phyloP scores from a whole-genome alignment of 2,888 invertebrate genomes.

The Ypsolopha sequella region DNA sequence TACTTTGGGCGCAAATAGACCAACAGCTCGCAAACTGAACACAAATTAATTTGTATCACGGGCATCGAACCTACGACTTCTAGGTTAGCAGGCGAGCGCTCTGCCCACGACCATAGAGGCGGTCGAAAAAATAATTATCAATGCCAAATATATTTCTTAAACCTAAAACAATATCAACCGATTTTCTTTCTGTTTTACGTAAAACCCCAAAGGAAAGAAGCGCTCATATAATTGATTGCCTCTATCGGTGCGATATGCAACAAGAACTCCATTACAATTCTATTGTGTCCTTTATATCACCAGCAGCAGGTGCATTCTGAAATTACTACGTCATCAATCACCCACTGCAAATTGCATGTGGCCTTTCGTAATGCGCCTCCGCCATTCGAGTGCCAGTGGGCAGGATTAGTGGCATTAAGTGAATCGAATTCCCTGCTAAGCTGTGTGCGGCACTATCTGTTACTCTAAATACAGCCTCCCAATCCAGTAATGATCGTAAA shows the following conservation, averaged over 20 bases:
- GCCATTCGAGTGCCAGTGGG: slow-evolving; percentile 46
- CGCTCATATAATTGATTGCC: too few species aligned
- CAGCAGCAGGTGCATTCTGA: slow-evolving; percentile 36
- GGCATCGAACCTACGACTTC: too few species aligned
- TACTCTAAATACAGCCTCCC: slow-evolving; percentile 27
- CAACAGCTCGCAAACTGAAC: too few species aligned
- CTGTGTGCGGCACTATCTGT: slow-evolving; percentile 56
- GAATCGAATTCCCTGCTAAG: slow-evolving; percentile 65
- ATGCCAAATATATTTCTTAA: too few species aligned
- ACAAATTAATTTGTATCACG: too few species aligned
- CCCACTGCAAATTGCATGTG: slow-evolving; percentile 56
- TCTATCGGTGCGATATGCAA: not conserved
- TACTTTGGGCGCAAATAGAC: too few species aligned
- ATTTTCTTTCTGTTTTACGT: too few species aligned
- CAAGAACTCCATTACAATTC: not conserved
- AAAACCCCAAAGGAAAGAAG: too few species aligned
- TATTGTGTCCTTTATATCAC: slow-evolving; percentile 29
- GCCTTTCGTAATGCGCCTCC: slow-evolving; percentile 51
- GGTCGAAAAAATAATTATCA: too few species aligned
- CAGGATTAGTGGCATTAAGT: slow-evolving; percentile 64
- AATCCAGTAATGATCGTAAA: slow-evolving; percentile 22
- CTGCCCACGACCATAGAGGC: too few species aligned
- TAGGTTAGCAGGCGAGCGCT: too few species aligned
- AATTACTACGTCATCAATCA: slow-evolving; percentile 58
- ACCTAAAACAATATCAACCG: too few species aligned